These are phyloP conservation scores for Eira barbara DNA, from an alignment of 2,113 vertebrate genomes.

Conservation along the genomic window DNA sequence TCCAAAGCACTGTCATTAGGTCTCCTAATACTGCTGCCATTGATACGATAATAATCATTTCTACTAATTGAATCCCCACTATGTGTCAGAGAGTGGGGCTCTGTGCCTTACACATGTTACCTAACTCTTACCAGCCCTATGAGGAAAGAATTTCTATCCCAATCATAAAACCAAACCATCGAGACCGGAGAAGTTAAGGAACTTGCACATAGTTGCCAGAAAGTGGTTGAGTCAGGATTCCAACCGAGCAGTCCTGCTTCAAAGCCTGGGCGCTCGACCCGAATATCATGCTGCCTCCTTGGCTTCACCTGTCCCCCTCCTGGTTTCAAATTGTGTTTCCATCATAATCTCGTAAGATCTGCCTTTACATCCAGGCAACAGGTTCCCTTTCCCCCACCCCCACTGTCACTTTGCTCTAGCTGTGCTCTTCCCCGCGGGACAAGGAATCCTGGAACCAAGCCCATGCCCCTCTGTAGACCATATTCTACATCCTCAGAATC, in stretches of 20 bases:
- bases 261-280: background rate
- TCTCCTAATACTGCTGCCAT: background rate
- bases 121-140: background rate
- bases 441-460: background rate
- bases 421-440: background rate
- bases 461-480: too few species aligned
- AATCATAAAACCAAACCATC: background rate
- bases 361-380: background rate
- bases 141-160: background rate
- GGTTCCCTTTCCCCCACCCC: background rate
- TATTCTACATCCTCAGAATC: background rate
- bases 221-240: background rate
- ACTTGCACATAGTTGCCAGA: background rate
- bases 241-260: background rate
- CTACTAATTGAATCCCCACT: background rate
- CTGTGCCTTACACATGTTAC: background rate
- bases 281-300: too few species aligned
- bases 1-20: background rate
- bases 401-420: background rate
- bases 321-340: background rate
- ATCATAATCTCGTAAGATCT: background rate
- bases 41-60: background rate
- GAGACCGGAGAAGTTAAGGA: background rate
- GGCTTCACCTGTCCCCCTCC: background rate
- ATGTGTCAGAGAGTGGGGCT: background rate